phyloP scores from a whole-genome alignment of 2,113 vertebrate species.

The Athene noctua region DNA sequence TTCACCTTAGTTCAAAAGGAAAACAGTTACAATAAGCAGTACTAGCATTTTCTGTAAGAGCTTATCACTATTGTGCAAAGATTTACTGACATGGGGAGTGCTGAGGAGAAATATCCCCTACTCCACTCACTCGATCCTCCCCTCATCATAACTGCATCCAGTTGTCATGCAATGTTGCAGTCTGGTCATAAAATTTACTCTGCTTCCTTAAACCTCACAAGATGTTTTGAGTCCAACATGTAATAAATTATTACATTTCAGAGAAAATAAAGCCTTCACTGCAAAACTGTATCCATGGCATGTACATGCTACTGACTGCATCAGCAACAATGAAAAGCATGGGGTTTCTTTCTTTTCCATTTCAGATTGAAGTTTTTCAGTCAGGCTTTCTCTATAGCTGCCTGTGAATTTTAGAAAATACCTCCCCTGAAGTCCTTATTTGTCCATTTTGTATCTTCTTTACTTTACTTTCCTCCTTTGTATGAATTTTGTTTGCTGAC shows the following conservation, averaged over 20 bases:
- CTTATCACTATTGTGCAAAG: neutral
- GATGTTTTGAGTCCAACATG: neutral
- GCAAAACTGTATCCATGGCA: neutral
- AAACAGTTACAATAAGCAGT: neutral
- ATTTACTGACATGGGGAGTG: neutral
- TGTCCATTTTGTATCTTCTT: neutral
- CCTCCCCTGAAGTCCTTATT: neutral
- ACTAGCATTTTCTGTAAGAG: neutral
- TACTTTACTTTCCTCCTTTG: neutral
- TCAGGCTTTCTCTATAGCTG: neutral
- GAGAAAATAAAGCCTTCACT: neutral
- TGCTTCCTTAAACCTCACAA: neutral
- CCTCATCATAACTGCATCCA: neutral
- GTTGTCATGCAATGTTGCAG: neutral
- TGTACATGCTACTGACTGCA: neutral
- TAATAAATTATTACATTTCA: neutral
- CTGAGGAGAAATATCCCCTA: neutral
- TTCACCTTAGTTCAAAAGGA: neutral
- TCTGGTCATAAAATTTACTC: neutral
- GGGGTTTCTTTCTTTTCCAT: neutral
- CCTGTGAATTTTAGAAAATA: slow-evolving; percentile 49
- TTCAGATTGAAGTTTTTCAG: neutral
- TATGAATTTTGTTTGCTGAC: neutral
- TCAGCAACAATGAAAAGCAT: neutral
- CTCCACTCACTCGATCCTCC: neutral